Conservation (phyloP, 2,888 invertebrate species). For the Rhorus exstirpatorius region DNA sequence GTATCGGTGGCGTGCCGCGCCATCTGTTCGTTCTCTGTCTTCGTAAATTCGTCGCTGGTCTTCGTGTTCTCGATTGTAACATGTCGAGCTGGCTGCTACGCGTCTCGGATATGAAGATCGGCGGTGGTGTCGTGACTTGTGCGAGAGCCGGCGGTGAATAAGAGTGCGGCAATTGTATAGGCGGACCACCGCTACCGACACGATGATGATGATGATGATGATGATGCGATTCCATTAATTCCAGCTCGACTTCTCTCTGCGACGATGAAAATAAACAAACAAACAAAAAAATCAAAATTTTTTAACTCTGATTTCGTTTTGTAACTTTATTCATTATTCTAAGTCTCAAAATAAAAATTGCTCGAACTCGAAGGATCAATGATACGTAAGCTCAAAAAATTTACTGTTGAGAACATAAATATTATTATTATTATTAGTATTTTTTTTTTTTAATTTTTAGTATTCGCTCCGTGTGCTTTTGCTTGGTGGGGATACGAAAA, state of each 20-base stretch:
- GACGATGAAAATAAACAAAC: conserved; percentile 41
- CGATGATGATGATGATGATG: conserved; percentile 85
- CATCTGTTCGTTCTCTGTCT: conserved; percentile 87
- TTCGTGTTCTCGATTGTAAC: conserved; percentile 83
- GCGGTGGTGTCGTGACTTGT: conserved; percentile 87
- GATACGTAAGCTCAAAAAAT: too few species aligned
- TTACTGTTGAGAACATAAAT: too few species aligned
- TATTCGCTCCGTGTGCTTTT: too few species aligned
- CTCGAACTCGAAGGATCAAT: too few species aligned
- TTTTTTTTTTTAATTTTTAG: too few species aligned
- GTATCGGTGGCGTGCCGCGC: conserved; percentile 86
- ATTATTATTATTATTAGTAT: too few species aligned
- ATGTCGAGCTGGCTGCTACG: conserved; percentile 86
- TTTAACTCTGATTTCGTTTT: neutral
- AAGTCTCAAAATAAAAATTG: neutral
- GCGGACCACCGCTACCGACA: conserved; percentile 85
- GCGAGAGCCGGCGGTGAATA: conserved; percentile 85
- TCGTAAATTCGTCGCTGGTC: conserved; percentile 84
- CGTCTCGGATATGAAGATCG: conserved; percentile 85
- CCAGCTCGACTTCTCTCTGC: conserved; percentile 83
- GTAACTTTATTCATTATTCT: neutral
- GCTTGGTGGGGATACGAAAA: too few species aligned
- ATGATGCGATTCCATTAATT: conserved; percentile 82
- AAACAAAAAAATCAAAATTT: too few species aligned
- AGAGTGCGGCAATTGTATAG: conserved; percentile 85